Conservation (phyloP, 2,113 vertebrate genomes). For the Perca flavescens region DNA sequence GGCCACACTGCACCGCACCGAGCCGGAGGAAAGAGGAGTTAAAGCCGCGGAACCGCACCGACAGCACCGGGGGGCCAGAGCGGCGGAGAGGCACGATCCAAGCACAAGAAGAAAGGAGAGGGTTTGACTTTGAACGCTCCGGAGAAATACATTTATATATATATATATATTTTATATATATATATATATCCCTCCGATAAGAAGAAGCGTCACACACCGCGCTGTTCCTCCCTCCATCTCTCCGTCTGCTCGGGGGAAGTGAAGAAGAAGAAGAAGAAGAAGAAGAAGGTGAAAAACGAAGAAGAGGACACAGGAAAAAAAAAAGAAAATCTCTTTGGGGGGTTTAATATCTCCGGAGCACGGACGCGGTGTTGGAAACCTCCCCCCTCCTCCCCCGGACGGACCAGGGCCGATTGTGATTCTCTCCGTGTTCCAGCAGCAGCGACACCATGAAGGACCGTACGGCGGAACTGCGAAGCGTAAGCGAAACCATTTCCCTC, state of each 20-base stretch:
- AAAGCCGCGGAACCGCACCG: constrained; percentile 38
- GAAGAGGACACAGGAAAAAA: constrained; percentile 24
- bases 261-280: constrained; percentile 25
- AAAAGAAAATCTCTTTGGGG: neutral
- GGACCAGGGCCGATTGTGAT: constrained; percentile 49
- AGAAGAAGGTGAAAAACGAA: neutral
- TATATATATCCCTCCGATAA: neutral
- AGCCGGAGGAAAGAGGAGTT: constrained; percentile 62
- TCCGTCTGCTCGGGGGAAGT: neutral
- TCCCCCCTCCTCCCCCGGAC: constrained; percentile 53
- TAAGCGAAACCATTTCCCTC: constrained; percentile 46
- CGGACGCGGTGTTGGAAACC: constrained; percentile 54
- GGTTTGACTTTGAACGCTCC: constrained; percentile 1
- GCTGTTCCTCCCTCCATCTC: constrained; percentile 54
- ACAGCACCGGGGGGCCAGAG: constrained; percentile 37
- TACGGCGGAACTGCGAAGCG: constrained; percentile 80
- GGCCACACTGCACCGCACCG: constrained; percentile 79
- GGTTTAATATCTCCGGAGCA: constrained; percentile 37
- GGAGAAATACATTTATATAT: neutral
- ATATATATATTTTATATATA: too few species aligned
- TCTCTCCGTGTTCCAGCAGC: constrained; percentile 55
- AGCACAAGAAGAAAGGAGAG: constrained; percentile 7
- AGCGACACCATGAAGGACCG: constrained; percentile 79
- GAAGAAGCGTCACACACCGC: constrained; percentile 66
- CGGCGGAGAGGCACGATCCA: constrained; percentile 35